Conservation (phyloP, 2,888 invertebrate species). For the Meiosimyza platycephala region DNA sequence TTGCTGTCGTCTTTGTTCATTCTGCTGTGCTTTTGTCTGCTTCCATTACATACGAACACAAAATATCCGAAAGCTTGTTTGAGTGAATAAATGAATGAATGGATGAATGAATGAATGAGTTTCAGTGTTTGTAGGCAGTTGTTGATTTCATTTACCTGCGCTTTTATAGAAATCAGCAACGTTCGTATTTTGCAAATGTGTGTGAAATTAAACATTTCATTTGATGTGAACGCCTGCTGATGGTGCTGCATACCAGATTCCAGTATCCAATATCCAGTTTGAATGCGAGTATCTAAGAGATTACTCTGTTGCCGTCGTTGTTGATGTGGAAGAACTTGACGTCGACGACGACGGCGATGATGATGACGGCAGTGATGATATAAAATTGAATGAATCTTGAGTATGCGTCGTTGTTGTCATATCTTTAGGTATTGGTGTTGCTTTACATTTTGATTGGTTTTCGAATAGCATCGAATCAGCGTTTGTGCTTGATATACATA, state of each 20-base stretch:
- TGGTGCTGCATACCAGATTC: neutral
- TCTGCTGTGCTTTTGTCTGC: no score
- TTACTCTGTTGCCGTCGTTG: neutral
- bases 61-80: no score
- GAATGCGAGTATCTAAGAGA: constrained; percentile 6
- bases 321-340: no score
- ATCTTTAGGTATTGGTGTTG: constrained; percentile 49
- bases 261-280: no score
- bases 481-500: neutral
- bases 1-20: no score
- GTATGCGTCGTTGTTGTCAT: constrained; percentile 13
- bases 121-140: neutral
- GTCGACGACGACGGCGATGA: no score
- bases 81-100: neutral
- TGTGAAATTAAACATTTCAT: constrained; percentile 30
- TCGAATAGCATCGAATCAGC: constrained; percentile 55
- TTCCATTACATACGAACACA: no score
- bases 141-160: constrained; percentile 7
- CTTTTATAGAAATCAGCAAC: neutral
- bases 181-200: constrained; percentile 11
- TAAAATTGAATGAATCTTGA: constrained; percentile 4
- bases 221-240: constrained; percentile 11
- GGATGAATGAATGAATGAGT: constrained; percentile 29
- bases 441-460: constrained; percentile 63
- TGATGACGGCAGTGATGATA: neutral